Evolutionary conservation across 2,888 invertebrate species (phyloP), one percentile per base, ranked within the genome.

Genomic region (Cordilura impudica): DNA sequence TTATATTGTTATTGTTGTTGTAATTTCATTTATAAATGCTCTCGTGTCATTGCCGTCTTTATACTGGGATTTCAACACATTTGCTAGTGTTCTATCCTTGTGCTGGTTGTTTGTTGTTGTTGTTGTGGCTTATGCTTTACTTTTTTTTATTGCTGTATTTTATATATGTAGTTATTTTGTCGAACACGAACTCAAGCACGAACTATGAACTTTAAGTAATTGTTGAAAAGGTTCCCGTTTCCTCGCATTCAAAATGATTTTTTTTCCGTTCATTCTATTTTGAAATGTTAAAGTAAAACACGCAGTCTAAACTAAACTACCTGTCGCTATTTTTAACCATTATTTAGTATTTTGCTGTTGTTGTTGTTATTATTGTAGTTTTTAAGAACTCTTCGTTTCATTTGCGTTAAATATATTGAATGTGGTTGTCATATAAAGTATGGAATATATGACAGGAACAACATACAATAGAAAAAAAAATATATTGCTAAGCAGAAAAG

Each of bases 161-260:
- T 14, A 16, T 56, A 31, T 18, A 2, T 18, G 29, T 29, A 67
- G 56, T 75, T 75, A 71, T 75, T 79, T 75, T 72, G 75, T 79
- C 35, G 51, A 72, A 75, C 71, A 75, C 75, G 75, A 79, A 79
- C 79, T 79, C 67, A 61, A 67, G 79, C 79, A 79, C 79, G 75
- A 79, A 79, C 79, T 75, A 67, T 79, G 79, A 79, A 75, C 79
- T 72, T 79, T 75, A 35, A 61, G 39, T 79, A 79, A 79, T 75
- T 75, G 79, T 67, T 79, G 75, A 71, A 45, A 35, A 60, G 54
- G 35, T 63, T 54, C 63, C 18, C 43, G n/a, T 8, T n/a, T 56
- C 29, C 23, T 60, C 18, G n/a, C 29, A 51, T 53, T 3, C 16
- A 16, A 43, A n/a, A n/a, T n/a, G n/a, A n/a, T 14, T 63, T 54